These are phyloP conservation scores for Drosophila formosana DNA, from an alignment of 2,888 invertebrate genomes.

Conservation along the genomic window DNA sequence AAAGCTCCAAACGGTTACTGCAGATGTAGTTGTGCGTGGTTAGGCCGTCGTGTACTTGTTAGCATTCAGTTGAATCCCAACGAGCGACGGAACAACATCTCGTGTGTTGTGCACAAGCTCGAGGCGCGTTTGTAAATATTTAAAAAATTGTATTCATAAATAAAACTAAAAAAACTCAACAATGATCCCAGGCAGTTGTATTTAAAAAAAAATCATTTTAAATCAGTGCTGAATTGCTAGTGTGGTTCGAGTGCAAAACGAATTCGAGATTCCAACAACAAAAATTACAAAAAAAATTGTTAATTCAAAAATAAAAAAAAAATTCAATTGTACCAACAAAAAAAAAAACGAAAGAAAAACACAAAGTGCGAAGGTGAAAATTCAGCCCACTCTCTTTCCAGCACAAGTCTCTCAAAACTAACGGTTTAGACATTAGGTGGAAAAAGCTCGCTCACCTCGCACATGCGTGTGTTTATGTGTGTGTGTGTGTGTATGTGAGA, in stretches of 20 bases:
- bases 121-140: conserved; percentile 77
- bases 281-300: conserved; percentile 29
- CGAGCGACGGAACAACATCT: conserved; percentile 74
- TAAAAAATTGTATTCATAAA: conserved; percentile 71
- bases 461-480: conserved; percentile 58
- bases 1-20: conserved; percentile 57
- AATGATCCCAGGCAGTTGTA: conserved; percentile 28
- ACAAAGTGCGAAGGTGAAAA: conserved; percentile 79
- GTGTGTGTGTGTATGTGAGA: conserved; percentile 38
- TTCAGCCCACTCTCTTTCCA: conserved; percentile 58
- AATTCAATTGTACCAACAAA: conserved; percentile 33
- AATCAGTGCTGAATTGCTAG: conserved; percentile 31
- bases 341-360: conserved; percentile 34
- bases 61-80: conserved; percentile 78
- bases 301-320: conserved; percentile 42
- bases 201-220: conserved; percentile 18
- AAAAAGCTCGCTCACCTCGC: conserved; percentile 75
- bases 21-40: conserved; percentile 62
- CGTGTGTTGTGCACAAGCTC: conserved; percentile 64
- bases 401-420: conserved; percentile 53
- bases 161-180: conserved; percentile 57
- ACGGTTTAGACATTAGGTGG: conserved; percentile 73
- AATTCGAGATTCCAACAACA: conserved; percentile 24
- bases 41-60: conserved; percentile 61
- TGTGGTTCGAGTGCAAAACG: conserved; percentile 48